phyloP scores from a whole-genome alignment of 2,888 invertebrate species.

The Chrysotoxum bicinctum region DNA sequence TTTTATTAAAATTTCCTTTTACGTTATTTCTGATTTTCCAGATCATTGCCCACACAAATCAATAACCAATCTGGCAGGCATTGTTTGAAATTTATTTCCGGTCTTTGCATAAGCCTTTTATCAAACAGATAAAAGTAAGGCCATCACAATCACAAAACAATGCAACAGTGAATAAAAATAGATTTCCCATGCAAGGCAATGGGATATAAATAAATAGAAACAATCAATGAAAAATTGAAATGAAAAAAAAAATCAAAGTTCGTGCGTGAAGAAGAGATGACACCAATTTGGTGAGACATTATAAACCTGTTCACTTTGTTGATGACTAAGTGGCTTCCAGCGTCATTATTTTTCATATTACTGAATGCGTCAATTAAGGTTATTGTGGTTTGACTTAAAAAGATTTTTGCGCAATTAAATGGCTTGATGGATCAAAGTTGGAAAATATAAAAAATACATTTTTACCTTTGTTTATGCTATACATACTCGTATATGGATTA shows the following conservation, averaged over 20 bases:
- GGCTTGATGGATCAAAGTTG: not conserved
- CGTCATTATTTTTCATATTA: not conserved
- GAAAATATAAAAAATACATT: not conserved
- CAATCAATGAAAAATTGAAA: conserved; percentile 3
- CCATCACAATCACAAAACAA: not conserved
- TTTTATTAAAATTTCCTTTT: not conserved
- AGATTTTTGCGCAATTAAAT: conserved; percentile 3
- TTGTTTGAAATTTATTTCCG: conserved; percentile 4
- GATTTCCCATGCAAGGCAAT: not conserved
- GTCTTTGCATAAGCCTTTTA: not conserved
- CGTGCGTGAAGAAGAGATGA: conserved; percentile 7
- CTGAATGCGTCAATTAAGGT: conserved; percentile 16
- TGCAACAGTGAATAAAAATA: conserved; percentile 2
- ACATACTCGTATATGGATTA: too few relatives aligned
- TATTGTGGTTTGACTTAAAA: conserved; percentile 9
- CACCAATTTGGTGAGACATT: not conserved
- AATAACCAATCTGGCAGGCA: not conserved
- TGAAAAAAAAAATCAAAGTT: not conserved
- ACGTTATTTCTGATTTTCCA: not conserved
- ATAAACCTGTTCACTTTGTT: conserved; percentile 10
- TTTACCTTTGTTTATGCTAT: too few relatives aligned
- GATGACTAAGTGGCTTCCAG: not conserved
- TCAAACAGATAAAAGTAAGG: not conserved
- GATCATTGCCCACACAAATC: not conserved
- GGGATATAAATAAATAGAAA: conserved; percentile 5